A percentile compares a stretch with the other conserved stretches of the same genome.
Evolutionary conservation across 2,113 vertebrate species (phyloP).

Genomic region (Steatornis caripensis): DNA sequence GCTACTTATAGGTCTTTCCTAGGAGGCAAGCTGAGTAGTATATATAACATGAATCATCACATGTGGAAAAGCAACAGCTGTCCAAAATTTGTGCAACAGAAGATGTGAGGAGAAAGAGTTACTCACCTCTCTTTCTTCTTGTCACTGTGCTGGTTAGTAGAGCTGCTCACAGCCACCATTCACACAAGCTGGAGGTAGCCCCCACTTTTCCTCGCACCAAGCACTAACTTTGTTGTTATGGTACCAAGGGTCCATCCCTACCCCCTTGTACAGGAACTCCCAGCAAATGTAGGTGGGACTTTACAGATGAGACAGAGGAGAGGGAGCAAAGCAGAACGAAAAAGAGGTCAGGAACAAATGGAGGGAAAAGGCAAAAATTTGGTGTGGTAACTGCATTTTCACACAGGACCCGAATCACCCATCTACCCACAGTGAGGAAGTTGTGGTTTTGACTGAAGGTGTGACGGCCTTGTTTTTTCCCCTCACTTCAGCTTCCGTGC

Average conservation of each 20-base stretch:
- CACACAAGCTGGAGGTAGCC: background rate
- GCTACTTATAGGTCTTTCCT: background rate
- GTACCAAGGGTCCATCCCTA: too few species aligned
- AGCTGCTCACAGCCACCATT: background rate
- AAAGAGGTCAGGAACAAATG: background rate
- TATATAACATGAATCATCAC: background rate
- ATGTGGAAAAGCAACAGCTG: background rate
- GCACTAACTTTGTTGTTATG: background rate
- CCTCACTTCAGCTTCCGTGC: accelerated
- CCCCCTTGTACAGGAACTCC: background rate
- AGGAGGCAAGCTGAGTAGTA: background rate
- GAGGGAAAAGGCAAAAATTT: background rate
- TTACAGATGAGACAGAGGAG: background rate
- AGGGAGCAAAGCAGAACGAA: background rate
- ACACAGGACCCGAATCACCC: too few species aligned
- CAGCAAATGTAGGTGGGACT: background rate
- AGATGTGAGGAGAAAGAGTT: background rate
- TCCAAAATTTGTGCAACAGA: background rate
- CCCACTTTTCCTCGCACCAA: background rate
- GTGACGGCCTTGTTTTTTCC: background rate
- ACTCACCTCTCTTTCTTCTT: background rate
- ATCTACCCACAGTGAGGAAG: background rate
- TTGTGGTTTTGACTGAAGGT: background rate
- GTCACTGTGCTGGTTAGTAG: background rate
- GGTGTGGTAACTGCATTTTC: background rate